These are phyloP conservation scores for Cynopterus sphinx DNA, from an alignment of 2,797 vertebrate genomes.

Conservation along the genomic window DNA sequence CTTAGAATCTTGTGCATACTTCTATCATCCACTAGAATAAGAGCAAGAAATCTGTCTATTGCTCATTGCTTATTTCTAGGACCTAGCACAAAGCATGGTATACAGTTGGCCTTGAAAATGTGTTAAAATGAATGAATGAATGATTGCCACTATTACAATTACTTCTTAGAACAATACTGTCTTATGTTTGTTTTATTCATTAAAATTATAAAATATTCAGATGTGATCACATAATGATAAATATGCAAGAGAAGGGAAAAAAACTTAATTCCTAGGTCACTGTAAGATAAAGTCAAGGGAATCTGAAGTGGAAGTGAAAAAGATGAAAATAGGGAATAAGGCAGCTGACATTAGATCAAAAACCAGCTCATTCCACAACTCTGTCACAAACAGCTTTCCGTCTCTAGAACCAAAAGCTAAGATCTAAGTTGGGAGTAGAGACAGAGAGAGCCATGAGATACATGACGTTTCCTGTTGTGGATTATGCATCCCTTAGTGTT, in stretches of 20 bases:
- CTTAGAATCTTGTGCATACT: not conserved
- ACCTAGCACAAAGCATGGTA: not conserved
- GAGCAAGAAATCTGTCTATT: not conserved
- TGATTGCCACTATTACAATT: not conserved
- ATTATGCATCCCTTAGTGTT: not conserved
- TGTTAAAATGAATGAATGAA: not conserved
- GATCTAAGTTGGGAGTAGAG: not conserved
- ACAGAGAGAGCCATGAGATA: not conserved
- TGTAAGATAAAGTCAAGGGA: not conserved
- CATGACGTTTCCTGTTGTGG: not conserved
- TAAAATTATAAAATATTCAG: not conserved
- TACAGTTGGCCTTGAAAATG: not conserved
- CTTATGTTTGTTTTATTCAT: conserved; percentile 6
- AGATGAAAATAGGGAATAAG: not conserved
- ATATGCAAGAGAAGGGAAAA: not conserved
- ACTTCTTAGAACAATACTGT: not conserved
- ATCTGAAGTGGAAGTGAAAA: not conserved
- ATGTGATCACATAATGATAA: not conserved
- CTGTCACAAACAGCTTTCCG: not conserved
- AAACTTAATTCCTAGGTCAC: not conserved
- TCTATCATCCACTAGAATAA: not conserved
- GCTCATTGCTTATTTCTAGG: not conserved
- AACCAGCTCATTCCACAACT: not conserved
- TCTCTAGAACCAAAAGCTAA: not conserved
- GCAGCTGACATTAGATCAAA: not conserved